These are phyloP conservation scores for Passerina amoena DNA, from an alignment of 2,113 vertebrate genomes.

Conservation along the genomic window DNA sequence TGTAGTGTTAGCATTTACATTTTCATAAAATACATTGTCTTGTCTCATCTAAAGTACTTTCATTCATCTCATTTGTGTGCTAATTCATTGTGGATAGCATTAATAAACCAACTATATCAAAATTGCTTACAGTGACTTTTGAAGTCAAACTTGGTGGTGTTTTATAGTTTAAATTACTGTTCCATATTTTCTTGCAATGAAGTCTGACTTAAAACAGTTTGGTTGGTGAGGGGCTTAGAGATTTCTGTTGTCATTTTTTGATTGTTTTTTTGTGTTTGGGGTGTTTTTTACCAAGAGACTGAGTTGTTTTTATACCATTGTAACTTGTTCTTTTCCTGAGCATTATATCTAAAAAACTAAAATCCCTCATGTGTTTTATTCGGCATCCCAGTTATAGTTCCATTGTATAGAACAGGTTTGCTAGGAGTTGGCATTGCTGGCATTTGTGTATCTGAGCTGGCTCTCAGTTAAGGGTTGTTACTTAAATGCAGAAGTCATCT, in stretches of 20 bases:
- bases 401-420: background rate
- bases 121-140: slow-evolving; percentile 13
- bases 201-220: background rate
- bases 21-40: background rate
- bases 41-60: background rate
- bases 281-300: background rate
- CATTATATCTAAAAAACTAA: background rate
- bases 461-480: background rate
- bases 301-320: background rate
- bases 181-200: background rate
- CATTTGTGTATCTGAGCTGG: background rate
- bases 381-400: background rate
- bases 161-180: background rate
- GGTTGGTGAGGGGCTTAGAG: background rate
- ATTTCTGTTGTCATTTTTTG: background rate
- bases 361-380: background rate
- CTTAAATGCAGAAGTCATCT: background rate
- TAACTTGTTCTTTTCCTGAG: background rate
- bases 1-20: background rate
- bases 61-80: slow-evolving; percentile 30
- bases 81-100: background rate
- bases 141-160: slow-evolving; percentile 1
- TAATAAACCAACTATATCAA: slow-evolving; percentile 43
- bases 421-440: background rate
- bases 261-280: background rate